phyloP scores from a whole-genome alignment of 2,113 vertebrate genomes.

The Balaeniceps rex region DNA sequence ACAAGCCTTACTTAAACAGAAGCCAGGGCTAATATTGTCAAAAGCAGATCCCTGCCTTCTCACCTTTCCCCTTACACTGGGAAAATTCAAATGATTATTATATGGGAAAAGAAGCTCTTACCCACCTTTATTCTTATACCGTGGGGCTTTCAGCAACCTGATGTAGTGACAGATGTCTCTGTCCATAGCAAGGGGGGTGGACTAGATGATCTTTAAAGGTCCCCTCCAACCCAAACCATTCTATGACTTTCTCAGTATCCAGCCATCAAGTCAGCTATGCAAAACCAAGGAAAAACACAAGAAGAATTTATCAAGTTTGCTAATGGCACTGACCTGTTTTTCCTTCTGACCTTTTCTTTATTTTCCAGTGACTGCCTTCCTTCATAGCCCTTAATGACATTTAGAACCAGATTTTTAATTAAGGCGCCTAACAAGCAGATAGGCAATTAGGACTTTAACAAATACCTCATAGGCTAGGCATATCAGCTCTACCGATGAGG shows the following conservation, averaged over 20 bases:
- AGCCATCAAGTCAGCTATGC: background rate
- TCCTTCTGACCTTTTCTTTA: background rate
- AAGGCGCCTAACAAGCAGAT: background rate
- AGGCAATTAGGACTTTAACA: conserved; percentile 1
- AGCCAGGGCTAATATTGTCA: background rate
- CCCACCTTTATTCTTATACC: background rate
- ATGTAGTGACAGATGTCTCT: background rate
- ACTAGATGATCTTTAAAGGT: background rate
- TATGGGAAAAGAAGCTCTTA: background rate
- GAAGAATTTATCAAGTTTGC: background rate
- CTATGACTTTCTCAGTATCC: background rate
- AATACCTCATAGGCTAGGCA: background rate
- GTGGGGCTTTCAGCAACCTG: background rate
- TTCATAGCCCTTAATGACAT: background rate
- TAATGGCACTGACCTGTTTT: background rate
- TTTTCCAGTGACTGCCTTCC: conserved; percentile 14
- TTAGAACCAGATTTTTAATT: conserved; percentile 10
- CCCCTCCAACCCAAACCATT: background rate
- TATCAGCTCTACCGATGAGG: background rate
- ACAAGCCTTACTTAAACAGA: background rate
- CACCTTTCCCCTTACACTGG: background rate
- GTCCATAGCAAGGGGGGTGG: fast-evolving
- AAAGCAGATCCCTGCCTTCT: background rate
- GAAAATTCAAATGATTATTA: background rate
- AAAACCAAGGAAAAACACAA: background rate